phyloP scores from a whole-genome alignment of 1,140 invertebrate species.

The Eriosoma lanigerum region DNA sequence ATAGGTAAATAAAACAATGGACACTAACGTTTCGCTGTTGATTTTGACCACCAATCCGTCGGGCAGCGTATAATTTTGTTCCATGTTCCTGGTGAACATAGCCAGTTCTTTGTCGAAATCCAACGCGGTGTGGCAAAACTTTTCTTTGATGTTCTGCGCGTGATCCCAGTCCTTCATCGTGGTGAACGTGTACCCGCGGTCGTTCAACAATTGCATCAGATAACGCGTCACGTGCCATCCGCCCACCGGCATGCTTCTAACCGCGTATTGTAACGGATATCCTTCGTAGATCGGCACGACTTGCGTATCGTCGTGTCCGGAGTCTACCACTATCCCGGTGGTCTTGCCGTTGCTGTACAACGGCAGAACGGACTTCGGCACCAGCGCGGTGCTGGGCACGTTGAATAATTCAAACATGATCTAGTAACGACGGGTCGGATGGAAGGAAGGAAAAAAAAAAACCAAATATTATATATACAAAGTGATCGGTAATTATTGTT shows the following conservation, averaged over 20 bases:
- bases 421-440: no score
- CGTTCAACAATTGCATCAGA: not conserved
- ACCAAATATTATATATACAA: no score
- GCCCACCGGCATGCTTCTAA: not conserved
- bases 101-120: not conserved
- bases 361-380: not conserved
- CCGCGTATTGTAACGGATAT: not conserved
- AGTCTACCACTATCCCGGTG: constrained; percentile 23
- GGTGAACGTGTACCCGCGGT: not conserved
- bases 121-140: not conserved
- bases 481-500: no score
- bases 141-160: not conserved
- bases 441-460: no score
- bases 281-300: constrained; percentile 20
- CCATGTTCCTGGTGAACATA: not conserved
- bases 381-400: not conserved
- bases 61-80: not conserved
- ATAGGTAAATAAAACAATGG: no score
- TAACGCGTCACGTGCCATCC: constrained; percentile 21
- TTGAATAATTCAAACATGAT: constrained; percentile 39
- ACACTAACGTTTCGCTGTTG: not conserved
- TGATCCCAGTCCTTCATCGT: not conserved
- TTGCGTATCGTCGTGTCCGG: not conserved
- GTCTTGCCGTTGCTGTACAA: not conserved
- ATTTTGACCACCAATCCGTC: not conserved